Percentiles rank a stretch among this genome's conserved stretches.
These are phyloP conservation scores for Pteronura brasiliensis DNA, from an alignment of 2,113 vertebrate genomes.

Conservation along the genomic window DNA sequence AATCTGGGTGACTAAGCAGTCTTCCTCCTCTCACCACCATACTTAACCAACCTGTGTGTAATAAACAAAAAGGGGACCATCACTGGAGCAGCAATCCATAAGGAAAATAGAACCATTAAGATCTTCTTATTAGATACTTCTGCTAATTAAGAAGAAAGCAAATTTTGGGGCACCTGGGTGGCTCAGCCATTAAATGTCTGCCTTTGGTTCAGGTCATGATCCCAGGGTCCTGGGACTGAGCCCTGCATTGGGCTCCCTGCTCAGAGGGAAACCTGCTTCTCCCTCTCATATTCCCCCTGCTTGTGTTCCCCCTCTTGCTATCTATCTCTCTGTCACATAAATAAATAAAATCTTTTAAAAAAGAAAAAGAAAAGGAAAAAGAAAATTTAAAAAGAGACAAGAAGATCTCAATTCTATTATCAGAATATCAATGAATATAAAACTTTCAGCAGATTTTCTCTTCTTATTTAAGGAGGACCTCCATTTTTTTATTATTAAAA, in stretches of 20 bases:
- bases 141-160: not conserved
- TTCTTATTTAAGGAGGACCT: not conserved
- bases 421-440: not conserved
- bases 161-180: too few relatives aligned
- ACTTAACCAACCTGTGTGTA: not conserved
- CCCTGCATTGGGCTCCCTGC: too few relatives aligned
- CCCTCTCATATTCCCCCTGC: too few relatives aligned
- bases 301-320: too few relatives aligned
- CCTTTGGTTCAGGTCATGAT: too few relatives aligned
- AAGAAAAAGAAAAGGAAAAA: not conserved
- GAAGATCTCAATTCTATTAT: not conserved
- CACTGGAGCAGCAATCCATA: not conserved
- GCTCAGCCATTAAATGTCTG: too few relatives aligned
- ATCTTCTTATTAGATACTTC: not conserved
- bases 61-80: not conserved
- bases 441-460: not conserved
- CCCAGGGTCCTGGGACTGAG: too few relatives aligned
- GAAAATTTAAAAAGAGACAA: not conserved
- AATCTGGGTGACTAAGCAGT: constrained; percentile 13
- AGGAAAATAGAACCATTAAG: not conserved
- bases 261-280: too few relatives aligned
- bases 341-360: too few relatives aligned
- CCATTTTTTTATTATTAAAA: not conserved
- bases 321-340: too few relatives aligned
- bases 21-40: not conserved